These are phyloP conservation scores for Halcyon badia DNA, from an alignment of 2,797 vertebrate species.

Conservation along the genomic window DNA sequence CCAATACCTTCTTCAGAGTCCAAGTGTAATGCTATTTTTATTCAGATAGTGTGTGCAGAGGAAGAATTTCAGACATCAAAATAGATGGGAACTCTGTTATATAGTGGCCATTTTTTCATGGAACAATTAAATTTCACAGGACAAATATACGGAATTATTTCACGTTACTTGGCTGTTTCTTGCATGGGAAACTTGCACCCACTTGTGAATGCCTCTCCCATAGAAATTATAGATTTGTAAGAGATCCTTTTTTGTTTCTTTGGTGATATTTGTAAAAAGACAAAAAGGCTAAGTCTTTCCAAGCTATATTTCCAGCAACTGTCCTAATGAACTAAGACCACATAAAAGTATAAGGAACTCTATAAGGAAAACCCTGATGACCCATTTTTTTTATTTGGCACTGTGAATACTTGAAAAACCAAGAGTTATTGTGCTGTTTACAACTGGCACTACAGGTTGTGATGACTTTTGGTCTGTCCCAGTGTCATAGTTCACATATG, in stretches of 20 bases:
- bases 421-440: neutral
- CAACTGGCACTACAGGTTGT: neutral
- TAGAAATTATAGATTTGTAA: neutral
- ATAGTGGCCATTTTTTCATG: neutral
- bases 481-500: neutral
- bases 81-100: neutral
- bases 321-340: neutral
- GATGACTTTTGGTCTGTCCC: neutral
- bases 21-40: neutral
- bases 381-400: neutral
- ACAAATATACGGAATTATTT: neutral
- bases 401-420: neutral
- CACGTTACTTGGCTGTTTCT: neutral
- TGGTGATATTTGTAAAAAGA: neutral
- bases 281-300: neutral
- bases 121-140: neutral
- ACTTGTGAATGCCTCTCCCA: neutral
- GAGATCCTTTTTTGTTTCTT: neutral
- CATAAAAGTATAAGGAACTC: neutral
- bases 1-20: neutral
- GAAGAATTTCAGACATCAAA: neutral
- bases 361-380: neutral
- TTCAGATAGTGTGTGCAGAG: neutral
- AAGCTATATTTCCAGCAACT: neutral
- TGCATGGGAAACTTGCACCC: neutral